Conservation (phyloP, 2,797 vertebrate species). For the Lithobates sylvaticus region DNA sequence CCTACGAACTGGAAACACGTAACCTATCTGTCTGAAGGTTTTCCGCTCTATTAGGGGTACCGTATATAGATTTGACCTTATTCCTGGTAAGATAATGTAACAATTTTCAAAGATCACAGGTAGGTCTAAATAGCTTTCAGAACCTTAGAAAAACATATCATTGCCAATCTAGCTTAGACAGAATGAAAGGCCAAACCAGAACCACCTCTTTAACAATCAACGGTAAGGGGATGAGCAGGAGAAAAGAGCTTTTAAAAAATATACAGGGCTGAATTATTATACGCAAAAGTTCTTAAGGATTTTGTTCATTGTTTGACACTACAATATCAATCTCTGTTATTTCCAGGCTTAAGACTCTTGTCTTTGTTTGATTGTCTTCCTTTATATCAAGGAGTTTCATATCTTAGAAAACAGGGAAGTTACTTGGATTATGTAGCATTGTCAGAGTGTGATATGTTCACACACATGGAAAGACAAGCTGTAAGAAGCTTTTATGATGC, state of each 20-base stretch:
- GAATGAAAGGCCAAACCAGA: conserved; percentile 32
- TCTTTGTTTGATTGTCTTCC: conserved; percentile 51
- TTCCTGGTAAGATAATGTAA: conserved; percentile 51
- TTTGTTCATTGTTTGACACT: conserved; percentile 41
- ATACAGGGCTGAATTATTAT: conserved; percentile 36
- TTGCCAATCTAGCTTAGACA: conserved; percentile 46
- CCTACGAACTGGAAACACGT: conserved; percentile 32
- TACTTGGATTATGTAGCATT: conserved; percentile 53
- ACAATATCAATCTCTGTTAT: conserved; percentile 50
- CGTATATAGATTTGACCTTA: conserved; percentile 47
- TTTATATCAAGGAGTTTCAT: conserved; percentile 50
- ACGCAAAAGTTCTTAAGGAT: conserved; percentile 46
- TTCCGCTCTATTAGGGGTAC: conserved; percentile 39
- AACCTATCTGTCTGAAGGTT: conserved; percentile 17
- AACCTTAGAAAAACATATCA: conserved; percentile 49
- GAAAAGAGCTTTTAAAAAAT: conserved; percentile 29
- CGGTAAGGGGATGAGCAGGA: conserved; percentile 26
- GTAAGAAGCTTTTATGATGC: conserved; percentile 52
- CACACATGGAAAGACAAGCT: conserved; percentile 41
- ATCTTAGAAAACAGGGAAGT: conserved; percentile 54
- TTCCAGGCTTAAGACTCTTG: conserved; percentile 37
- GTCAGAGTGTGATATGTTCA: conserved; percentile 43
- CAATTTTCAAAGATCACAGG: conserved; percentile 59
- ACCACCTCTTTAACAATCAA: conserved; percentile 31
- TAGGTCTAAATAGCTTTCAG: conserved; percentile 52